Evolutionary conservation across 2,888 invertebrate species (phyloP).

Genomic region (Melanostoma mellinum): DNA sequence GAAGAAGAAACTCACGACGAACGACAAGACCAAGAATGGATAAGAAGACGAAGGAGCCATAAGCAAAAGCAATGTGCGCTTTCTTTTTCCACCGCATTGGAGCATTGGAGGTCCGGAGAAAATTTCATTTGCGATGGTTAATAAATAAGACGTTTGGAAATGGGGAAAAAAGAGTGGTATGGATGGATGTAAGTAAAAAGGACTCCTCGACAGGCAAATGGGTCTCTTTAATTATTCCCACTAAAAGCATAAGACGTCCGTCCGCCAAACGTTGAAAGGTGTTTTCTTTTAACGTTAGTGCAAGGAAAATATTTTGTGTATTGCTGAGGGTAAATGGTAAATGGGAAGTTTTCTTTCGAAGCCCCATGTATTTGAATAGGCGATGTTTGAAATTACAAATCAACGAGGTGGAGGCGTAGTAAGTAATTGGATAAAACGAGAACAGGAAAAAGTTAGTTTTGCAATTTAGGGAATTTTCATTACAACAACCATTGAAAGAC

Average conservation of each 20-base stretch:
- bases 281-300: conserved; percentile 55
- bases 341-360: conserved; percentile 20
- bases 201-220: conserved; percentile 61
- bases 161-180: neutral
- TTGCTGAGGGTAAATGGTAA: conserved; percentile 24
- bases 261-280: conserved; percentile 32
- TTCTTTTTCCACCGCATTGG: conserved; percentile 38
- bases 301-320: conserved; percentile 22
- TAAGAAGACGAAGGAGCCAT: conserved; percentile 15
- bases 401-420: conserved; percentile 2
- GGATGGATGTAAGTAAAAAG: conserved; percentile 24
- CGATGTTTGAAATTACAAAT: conserved; percentile 36
- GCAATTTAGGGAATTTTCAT: neutral
- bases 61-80: conserved; percentile 13
- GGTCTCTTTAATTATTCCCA: conserved; percentile 69
- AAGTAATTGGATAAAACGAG: conserved; percentile 67
- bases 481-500: too few relatives aligned
- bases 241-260: conserved; percentile 5
- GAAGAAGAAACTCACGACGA: conserved; percentile 9
- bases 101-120: conserved; percentile 59
- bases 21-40: neutral
- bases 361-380: conserved; percentile 38
- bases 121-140: conserved; percentile 71
- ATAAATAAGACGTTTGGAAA: conserved; percentile 63
- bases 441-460: conserved; percentile 5